Conservation (phyloP, 2,888 invertebrate genomes). For the Lasius platythorax region DNA sequence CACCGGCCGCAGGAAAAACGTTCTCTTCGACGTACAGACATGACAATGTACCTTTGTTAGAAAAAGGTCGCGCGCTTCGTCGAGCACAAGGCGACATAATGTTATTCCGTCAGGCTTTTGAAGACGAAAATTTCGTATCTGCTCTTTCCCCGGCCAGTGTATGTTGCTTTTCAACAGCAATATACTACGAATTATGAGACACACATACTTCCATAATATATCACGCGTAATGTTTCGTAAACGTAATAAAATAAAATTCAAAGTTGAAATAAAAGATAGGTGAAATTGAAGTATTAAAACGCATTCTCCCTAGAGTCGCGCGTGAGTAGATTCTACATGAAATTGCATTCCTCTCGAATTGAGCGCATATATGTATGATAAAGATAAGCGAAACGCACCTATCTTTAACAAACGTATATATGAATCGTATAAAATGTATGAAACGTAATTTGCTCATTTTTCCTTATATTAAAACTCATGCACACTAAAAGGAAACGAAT, state of each 20-base stretch:
- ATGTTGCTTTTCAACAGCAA: neutral
- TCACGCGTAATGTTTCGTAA: neutral
- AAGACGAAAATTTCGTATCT: constrained; percentile 38
- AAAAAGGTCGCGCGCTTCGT: constrained; percentile 35
- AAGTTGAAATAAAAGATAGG: neutral
- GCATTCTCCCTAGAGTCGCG: neutral
- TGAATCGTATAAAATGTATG: neutral
- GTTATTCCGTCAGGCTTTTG: constrained; percentile 18
- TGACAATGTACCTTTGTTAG: constrained; percentile 14
- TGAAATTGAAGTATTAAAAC: constrained; percentile 42
- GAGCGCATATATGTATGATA: neutral
- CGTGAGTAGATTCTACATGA: neutral
- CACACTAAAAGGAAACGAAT: constrained; percentile 4
- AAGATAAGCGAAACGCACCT: neutral
- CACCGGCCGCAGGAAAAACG: neutral
- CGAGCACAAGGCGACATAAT: constrained; percentile 20
- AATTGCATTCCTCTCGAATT: constrained; percentile 28
- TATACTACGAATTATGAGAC: neutral
- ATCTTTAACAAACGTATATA: neutral
- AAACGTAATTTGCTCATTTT: constrained; percentile 26
- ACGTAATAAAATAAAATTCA: constrained; percentile 1
- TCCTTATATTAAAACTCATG: constrained; percentile 12
- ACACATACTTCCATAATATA: neutral
- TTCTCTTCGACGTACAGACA: constrained; percentile 19
- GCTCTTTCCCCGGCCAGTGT: neutral